phyloP scores from a whole-genome alignment of 1,140 invertebrate genomes.

The Atta texana region DNA sequence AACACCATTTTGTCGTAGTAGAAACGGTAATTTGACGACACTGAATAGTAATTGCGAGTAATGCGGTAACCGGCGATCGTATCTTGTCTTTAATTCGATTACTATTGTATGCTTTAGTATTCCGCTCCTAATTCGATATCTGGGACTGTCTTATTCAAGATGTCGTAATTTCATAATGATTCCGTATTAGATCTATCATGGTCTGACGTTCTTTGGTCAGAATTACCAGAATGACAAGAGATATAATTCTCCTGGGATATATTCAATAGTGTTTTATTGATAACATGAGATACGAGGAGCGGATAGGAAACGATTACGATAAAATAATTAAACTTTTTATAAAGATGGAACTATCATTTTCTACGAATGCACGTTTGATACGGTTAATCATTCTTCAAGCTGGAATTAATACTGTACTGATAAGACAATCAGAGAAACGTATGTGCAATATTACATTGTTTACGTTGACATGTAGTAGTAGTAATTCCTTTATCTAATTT shows the following conservation, averaged over 20 bases:
- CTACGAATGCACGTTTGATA: conserved; percentile 1
- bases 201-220: neutral
- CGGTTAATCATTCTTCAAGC: conserved; percentile 18
- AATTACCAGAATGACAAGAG: neutral
- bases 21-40: conserved; percentile 19
- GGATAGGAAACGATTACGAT: no score
- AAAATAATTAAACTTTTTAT: neutral
- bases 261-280: neutral
- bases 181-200: neutral
- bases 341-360: neutral
- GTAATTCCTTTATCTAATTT: conserved; percentile 55
- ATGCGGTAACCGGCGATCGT: conserved; percentile 8
- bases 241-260: neutral
- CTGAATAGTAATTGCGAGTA: conserved; percentile 37
- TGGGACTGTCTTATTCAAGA: conserved; percentile 30
- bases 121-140: conserved; percentile 32
- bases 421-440: conserved; percentile 33
- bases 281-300: neutral
- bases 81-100: conserved; percentile 20
- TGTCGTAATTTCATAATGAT: conserved; percentile 18
- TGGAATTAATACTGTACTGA: conserved; percentile 22
- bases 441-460: conserved; percentile 39
- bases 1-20: neutral
- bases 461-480: conserved; percentile 36
- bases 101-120: neutral